Base-by-base conservation (phyloP, 1,140 invertebrate genomes). In the Drosophila elegans region DNA sequence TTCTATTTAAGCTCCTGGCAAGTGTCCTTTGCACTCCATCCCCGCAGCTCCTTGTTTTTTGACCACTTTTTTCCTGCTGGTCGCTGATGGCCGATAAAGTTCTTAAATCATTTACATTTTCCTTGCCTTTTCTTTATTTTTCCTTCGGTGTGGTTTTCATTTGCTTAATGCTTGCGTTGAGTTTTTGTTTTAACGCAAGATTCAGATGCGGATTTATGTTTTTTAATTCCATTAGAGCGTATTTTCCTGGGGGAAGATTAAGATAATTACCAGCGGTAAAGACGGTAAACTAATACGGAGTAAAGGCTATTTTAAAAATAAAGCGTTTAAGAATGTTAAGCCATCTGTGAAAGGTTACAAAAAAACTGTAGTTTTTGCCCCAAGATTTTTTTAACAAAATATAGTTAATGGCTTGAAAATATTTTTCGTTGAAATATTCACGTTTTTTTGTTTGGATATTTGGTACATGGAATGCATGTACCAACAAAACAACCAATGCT, bases 101-200 rank as follows among this genome's bases (percentile, higher is more conserved):
- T 57, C 79, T 88, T 86, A 86, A 86, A 83, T 86, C 79, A 88
- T 86, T 86, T 76, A 79, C 59, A 57, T 49, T 69, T 72, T 77
- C 49, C 69, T 71, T 71, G 64, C 10, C 34, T 45, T 79, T 71
- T 69, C 36, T 36, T 68, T 64, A 41, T 12, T 46, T 41, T 74
- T 67, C 39, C 12, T n/a, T 27, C 74, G 38, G 53, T 75, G 62
- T 27, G 74, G 61, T 76, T 76, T 77, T 76, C 55, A 77, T 77
- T 77, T 60, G 54, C 62, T 76, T 64, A 64, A 51, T 74, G 57
- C 38, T 54, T 11, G 48, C 32, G 41, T 25, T 7, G 49, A 76
- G 48, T 54, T 76, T 66, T 57, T 49, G 32, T 53, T 57, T 75
- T 48, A 71, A 69, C 51, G 29, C 29, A 5, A 32, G 52, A 16